These are phyloP conservation scores for Andrena bicolor DNA, from an alignment of 2,888 invertebrate genomes.

Conservation along the genomic window DNA sequence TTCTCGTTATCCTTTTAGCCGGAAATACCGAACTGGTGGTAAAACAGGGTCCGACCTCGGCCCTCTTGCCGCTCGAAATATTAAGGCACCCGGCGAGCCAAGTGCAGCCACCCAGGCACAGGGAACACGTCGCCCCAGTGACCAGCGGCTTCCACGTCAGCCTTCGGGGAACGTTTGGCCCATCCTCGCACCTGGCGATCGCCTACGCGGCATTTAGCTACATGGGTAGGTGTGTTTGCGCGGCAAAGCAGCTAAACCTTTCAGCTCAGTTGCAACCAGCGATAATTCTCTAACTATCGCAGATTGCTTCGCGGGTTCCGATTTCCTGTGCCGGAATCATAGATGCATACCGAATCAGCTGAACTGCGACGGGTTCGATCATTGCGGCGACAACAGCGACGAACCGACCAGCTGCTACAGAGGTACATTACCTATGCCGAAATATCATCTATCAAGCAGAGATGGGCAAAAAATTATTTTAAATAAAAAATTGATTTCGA, in stretches of 20 bases:
- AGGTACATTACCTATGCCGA: conserved; percentile 77
- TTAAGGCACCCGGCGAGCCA: conserved; percentile 86
- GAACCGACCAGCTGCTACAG: conserved; percentile 88
- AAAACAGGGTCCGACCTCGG: conserved; percentile 90
- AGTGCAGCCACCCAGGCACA: conserved; percentile 81
- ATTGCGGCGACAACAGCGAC: conserved; percentile 91
- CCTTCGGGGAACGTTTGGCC: conserved; percentile 88
- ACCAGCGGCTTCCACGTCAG: conserved; percentile 90
- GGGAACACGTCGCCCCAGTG: conserved; percentile 88
- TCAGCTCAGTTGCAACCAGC: too few relatives aligned
- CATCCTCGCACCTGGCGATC: conserved; percentile 88
- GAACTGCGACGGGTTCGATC: conserved; percentile 91
- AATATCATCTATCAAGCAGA: too few relatives aligned
- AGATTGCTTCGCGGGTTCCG: conserved; percentile 90
- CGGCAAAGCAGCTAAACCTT: background rate
- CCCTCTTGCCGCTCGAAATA: conserved; percentile 87
- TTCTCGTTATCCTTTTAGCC: conserved; percentile 80
- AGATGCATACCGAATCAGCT: conserved; percentile 89
- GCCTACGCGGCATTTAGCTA: conserved; percentile 91
- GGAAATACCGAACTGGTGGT: conserved; percentile 88
- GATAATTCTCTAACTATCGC: background rate
- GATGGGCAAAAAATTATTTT: too few relatives aligned
- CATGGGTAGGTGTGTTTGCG: conserved; percentile 86
- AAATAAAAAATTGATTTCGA: too few relatives aligned
- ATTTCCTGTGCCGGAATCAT: conserved; percentile 90